A percentile compares a stretch with the other conserved stretches of the same genome.
These are phyloP conservation scores for Sogatella furcifera DNA, from an alignment of 1,140 invertebrate species.

Conservation along the genomic window DNA sequence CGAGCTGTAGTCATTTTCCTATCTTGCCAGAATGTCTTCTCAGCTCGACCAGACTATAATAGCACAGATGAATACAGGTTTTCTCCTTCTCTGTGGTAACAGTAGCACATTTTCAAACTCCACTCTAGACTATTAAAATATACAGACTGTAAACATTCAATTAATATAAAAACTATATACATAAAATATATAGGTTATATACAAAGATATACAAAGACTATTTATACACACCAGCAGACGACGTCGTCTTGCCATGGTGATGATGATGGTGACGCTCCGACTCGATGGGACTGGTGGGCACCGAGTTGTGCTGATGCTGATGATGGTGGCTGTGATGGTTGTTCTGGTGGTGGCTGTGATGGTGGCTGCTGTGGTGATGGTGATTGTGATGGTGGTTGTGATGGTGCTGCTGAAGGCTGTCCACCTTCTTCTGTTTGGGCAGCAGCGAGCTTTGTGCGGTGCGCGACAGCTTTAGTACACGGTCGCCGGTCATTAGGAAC, in stretches of 20 bases:
- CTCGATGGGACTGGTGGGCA: conserved; percentile 70
- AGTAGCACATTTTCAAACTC: too few species aligned
- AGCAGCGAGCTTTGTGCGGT: conserved; percentile 50
- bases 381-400: conserved; percentile 32
- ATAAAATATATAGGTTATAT: too few species aligned
- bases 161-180: too few species aligned
- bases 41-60: too few species aligned
- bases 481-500: conserved; percentile 95
- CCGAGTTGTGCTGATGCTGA: conserved; percentile 51
- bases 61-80: too few species aligned
- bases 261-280: conserved; percentile 25
- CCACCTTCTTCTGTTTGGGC: conserved; percentile 52
- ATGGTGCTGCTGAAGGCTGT: conserved; percentile 40
- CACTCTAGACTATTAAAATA: too few species aligned
- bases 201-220: too few species aligned
- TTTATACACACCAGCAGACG: conserved; percentile 12
- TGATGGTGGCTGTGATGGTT: conserved; percentile 32
- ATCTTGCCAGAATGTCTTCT: too few species aligned
- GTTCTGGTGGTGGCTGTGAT: conserved; percentile 40
- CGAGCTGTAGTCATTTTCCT: too few species aligned
- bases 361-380: conserved; percentile 41
- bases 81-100: too few species aligned
- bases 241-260: conserved; percentile 15
- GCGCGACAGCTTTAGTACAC: conserved; percentile 81
- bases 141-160: too few species aligned